Conservation (phyloP, 1,140 invertebrate species). For the Anastrepha ludens region DNA sequence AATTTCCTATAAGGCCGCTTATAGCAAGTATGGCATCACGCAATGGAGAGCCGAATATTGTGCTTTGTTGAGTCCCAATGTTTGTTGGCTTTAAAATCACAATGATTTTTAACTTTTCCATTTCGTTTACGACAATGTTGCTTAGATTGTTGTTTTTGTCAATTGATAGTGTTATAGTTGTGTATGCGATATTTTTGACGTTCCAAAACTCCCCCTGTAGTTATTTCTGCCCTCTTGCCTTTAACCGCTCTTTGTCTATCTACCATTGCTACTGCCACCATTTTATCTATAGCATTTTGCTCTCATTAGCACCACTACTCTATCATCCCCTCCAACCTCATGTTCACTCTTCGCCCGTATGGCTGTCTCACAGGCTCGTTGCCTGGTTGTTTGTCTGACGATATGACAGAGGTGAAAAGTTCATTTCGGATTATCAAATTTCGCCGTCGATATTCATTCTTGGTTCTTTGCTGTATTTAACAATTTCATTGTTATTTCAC, state of each 20-base stretch:
- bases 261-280: not conserved
- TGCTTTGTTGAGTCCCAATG: not conserved
- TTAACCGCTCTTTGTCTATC: not conserved
- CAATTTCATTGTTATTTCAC: slow-evolving; percentile 51
- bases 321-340: not conserved
- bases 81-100: slow-evolving; percentile 40
- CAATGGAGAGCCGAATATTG: not conserved
- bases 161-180: not conserved
- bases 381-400: not conserved
- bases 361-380: not conserved
- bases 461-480: slow-evolving; percentile 37
- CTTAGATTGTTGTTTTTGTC: slow-evolving; percentile 19
- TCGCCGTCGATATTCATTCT: not conserved
- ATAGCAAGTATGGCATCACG: no score
- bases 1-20: no score
- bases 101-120: slow-evolving; percentile 37
- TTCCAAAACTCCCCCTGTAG: not conserved
- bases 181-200: not conserved
- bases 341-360: not conserved
- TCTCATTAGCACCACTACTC: slow-evolving; percentile 13
- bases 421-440: slow-evolving; percentile 52
- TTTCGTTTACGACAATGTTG: not conserved
- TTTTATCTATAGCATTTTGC: not conserved
- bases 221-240: not conserved
- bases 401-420: slow-evolving; percentile 33